Percentiles rank a stretch among this genome's conserved stretches.
Conservation (phyloP, 2,113 vertebrate genomes). For the Brachyistius frenatus region DNA sequence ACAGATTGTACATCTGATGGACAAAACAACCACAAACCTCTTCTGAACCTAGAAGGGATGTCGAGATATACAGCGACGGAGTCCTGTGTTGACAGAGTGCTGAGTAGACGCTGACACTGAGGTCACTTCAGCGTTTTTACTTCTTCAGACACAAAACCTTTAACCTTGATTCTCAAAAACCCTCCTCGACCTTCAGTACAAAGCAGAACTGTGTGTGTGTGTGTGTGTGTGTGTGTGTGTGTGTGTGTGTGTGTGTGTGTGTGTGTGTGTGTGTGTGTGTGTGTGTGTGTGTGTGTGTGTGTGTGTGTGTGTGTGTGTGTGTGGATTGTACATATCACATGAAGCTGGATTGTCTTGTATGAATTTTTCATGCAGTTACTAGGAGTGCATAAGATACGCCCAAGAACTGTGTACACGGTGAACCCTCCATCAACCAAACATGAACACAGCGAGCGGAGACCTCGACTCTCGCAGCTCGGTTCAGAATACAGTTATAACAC, state of each 20-base stretch:
- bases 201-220: no score
- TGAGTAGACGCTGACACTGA: not conserved
- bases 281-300: no score
- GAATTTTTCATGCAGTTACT: conserved; percentile 32
- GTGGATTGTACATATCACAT: not conserved
- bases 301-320: no score
- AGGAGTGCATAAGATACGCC: not conserved
- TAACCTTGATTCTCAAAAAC: not conserved
- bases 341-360: not conserved
- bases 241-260: no score
- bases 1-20: not conserved
- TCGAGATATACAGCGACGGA: not conserved
- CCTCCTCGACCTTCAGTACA: not conserved
- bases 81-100: not conserved
- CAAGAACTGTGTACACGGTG: not conserved
- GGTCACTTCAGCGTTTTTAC: conserved; percentile 20
- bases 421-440: not conserved
- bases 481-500: not conserved
- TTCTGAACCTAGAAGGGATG: not conserved
- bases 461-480: no score
- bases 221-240: no score
- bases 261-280: no score
- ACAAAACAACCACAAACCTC: not conserved
- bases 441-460: no score
- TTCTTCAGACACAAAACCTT: conserved; percentile 5